Evolutionary conservation across 2,888 invertebrate genomes (phyloP), one percentile per base, ranked within the genome.

Genomic region (Galerucella calmariensis): DNA sequence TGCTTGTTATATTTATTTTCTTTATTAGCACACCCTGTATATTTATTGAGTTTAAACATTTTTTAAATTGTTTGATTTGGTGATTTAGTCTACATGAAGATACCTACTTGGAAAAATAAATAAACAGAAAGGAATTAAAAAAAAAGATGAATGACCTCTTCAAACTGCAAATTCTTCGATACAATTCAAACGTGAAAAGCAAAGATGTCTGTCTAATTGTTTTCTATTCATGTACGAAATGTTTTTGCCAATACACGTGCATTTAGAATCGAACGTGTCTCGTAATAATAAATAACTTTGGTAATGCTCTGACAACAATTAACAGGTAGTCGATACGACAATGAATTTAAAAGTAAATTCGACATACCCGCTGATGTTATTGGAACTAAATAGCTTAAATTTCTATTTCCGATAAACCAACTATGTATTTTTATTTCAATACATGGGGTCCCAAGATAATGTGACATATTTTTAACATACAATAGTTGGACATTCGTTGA

Each of bases 161-260:
- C 61, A 35, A 61, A 61, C 61, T 5, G 61, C 61, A 61, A 61
- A 63, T 63, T 20, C 44, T 41, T 20, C 46, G 16, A 46, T 10
- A 63, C n/a, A 27, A 46, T 0, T 35, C 11, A 61, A 62, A 75
- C 69, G 62, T 66, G 65, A 59, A 68, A 53, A 72, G 67, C n/a
- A 71, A 73, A 73, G 61, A 70, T 76, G 58, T 71, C 67, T 53
- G 67, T 73, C 65, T 65, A 66, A 35, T 75, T 74, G 73, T 75
- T 72, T 35, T 73, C 71, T 75, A 58, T 69, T 61, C 56, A 70
- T 70, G 69, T 70, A 63, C 56, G 51, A 63, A 63, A 70, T 51
- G 62, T 53, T 70, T 35, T 76, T 76, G 73, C 77, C 72, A 75
- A 77, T 75, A 72, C 79, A 79, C 77, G 79, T 79, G 74, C 74